These are phyloP conservation scores for Notarius lentiginosus DNA, from an alignment of 2,113 vertebrate genomes.

Conservation along the genomic window DNA sequence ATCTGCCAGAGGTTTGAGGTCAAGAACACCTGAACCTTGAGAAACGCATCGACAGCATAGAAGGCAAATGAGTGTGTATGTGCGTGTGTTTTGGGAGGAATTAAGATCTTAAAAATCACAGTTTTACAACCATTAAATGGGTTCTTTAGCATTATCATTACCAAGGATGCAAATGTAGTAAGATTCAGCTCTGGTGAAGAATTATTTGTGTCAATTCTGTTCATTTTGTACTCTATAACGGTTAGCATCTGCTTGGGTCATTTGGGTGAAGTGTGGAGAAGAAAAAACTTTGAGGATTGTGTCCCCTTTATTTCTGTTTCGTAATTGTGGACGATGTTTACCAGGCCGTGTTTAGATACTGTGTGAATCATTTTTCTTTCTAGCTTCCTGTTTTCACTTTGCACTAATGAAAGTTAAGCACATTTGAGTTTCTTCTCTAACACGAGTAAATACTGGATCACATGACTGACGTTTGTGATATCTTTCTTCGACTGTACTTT, in stretches of 20 bases:
- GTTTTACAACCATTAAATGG: neutral
- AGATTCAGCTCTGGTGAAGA: neutral
- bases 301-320: neutral
- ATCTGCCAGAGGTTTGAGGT: conserved; percentile 40
- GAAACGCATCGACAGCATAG: neutral
- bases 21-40: conserved; percentile 52
- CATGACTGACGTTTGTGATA: neutral
- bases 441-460: neutral
- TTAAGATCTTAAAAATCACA: neutral
- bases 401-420: neutral
- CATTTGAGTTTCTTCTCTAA: neutral
- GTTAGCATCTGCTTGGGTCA: neutral
- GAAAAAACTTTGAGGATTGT: neutral
- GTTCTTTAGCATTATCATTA: neutral
- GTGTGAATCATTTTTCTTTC: neutral
- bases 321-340: neutral
- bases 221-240: neutral
- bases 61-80: conserved; percentile 15
- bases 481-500: neutral
- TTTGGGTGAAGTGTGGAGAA: neutral
- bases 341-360: neutral
- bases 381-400: neutral
- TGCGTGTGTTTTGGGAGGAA: neutral
- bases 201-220: neutral
- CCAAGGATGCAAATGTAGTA: neutral